Percentiles rank a stretch among this genome's conserved stretches.
Conservation (phyloP, 2,113 vertebrate species). For the Ramphastos sulfuratus region DNA sequence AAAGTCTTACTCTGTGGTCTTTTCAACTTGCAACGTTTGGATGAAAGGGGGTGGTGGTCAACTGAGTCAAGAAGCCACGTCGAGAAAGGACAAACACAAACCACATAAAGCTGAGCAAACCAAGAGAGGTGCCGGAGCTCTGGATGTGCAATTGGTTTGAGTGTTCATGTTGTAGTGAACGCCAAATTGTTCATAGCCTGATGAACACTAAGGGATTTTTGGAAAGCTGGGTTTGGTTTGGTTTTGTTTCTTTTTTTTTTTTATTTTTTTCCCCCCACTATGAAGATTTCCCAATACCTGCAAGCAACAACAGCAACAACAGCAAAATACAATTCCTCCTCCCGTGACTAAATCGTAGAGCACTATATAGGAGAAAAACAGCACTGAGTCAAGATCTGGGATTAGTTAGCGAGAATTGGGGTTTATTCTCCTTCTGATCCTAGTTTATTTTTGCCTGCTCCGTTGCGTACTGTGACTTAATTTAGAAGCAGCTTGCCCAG, state of each 20-base stretch:
- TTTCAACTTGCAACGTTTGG: slow-evolving; percentile 68
- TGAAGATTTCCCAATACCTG: slow-evolving; percentile 60
- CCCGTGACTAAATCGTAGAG: slow-evolving; percentile 76
- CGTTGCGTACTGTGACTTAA: slow-evolving; percentile 77
- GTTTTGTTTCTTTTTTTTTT: neutral
- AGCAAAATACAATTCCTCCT: neutral
- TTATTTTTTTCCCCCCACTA: neutral
- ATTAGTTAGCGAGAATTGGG: slow-evolving; percentile 31
- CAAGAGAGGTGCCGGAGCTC: slow-evolving; percentile 66
- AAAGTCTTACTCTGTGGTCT: slow-evolving; percentile 80
- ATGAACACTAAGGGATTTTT: slow-evolving; percentile 67
- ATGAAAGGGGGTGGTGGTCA: slow-evolving; percentile 70
- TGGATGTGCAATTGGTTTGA: slow-evolving; percentile 77
- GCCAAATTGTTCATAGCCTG: slow-evolving; percentile 69
- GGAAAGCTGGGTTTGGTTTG: slow-evolving; percentile 31
- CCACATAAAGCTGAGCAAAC: slow-evolving; percentile 41
- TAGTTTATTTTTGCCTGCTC: slow-evolving; percentile 76
- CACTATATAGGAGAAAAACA: slow-evolving; percentile 78
- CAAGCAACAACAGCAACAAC: neutral
- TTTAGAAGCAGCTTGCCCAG: slow-evolving; percentile 70
- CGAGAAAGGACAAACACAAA: slow-evolving; percentile 44
- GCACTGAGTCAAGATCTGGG: slow-evolving; percentile 70
- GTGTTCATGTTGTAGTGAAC: slow-evolving; percentile 85
- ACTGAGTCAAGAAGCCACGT: slow-evolving; percentile 67
- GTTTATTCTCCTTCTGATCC: slow-evolving; percentile 51